Evolutionary conservation across 2,888 invertebrate species (phyloP).

Genomic region (Tipula lateralis): DNA sequence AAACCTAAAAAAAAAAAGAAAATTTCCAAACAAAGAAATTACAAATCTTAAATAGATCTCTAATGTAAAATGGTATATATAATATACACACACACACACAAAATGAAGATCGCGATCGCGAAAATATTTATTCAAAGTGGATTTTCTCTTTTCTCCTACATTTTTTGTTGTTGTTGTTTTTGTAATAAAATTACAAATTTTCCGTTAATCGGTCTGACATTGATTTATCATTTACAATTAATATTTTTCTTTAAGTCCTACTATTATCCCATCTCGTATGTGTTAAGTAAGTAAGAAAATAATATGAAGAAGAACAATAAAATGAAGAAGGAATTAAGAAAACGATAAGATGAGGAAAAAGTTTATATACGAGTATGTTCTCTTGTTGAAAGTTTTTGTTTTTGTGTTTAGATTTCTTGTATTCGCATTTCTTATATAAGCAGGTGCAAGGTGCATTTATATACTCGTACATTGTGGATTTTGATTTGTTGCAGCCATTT

Average conservation of each 20-base stretch:
- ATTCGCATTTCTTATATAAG: not conserved
- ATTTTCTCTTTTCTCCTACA: slow-evolving; percentile 29
- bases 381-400: not conserved
- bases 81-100: too few relatives aligned
- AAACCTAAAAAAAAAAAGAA: not conserved
- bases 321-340: not conserved
- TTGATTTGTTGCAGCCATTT: not conserved
- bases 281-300: not conserved
- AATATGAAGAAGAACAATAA: not conserved
- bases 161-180: not conserved
- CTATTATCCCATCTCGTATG: slow-evolving; percentile 25
- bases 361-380: not conserved
- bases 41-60: not conserved
- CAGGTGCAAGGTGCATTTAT: slow-evolving; percentile 1
- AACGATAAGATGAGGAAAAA: not conserved
- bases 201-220: slow-evolving; percentile 29
- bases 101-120: slow-evolving; percentile 9
- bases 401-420: not conserved
- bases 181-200: slow-evolving; percentile 26
- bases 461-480: not conserved
- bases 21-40: slow-evolving; percentile 12
- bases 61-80: not conserved
- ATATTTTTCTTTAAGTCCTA: slow-evolving; percentile 24
- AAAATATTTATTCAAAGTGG: not conserved
- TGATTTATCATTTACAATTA: slow-evolving; percentile 29